Percentiles rank a stretch among this genome's conserved stretches.
These are phyloP conservation scores for Himalopsyche kuldschensis DNA, from an alignment of 2,888 invertebrate genomes.

Conservation along the genomic window DNA sequence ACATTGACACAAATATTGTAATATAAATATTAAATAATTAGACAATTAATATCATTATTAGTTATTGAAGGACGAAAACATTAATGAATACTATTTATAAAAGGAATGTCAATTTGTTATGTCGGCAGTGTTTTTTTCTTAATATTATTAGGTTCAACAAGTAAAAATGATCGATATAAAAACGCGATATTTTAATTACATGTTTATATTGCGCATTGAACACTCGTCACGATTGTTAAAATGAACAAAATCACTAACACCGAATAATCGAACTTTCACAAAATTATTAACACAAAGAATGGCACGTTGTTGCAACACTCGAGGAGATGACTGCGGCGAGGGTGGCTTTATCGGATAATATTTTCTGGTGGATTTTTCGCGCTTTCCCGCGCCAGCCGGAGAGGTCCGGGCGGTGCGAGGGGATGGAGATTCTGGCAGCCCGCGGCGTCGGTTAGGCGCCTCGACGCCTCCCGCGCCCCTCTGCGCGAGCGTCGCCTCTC, in stretches of 20 bases:
- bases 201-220: not conserved
- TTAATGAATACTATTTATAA: not conserved
- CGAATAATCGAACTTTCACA: not conserved
- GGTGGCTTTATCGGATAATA: not conserved
- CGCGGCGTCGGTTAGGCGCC: not conserved
- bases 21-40: not conserved
- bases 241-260: not conserved
- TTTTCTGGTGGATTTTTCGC: not conserved
- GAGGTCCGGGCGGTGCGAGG: not conserved
- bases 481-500: constrained; percentile 1
- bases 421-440: not conserved
- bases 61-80: not conserved
- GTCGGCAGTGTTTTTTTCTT: not conserved
- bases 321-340: not conserved
- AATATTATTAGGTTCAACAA: not conserved
- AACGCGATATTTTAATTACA: not conserved
- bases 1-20: too few relatives aligned
- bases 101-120: not conserved
- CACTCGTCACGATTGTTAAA: not conserved
- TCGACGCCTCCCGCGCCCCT: constrained; percentile 3
- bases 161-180: not conserved
- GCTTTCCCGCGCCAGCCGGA: not conserved
- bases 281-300: not conserved
- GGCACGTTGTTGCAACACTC: not conserved
- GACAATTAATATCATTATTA: not conserved